These are phyloP conservation scores for Eudemis profundana DNA, from an alignment of 2,888 invertebrate genomes.

Conservation along the genomic window DNA sequence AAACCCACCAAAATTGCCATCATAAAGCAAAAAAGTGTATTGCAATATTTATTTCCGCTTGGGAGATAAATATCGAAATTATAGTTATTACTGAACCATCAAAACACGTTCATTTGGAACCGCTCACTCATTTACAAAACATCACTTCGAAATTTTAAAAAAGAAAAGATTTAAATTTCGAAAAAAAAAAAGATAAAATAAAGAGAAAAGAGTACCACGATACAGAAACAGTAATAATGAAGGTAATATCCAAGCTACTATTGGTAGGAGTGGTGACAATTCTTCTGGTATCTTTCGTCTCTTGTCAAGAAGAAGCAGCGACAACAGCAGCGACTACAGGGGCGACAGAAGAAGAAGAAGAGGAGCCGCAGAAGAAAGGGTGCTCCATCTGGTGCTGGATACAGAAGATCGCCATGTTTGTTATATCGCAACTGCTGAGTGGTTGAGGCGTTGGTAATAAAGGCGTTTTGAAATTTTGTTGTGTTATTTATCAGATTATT, in stretches of 20 bases:
- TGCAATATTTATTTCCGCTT: slow-evolving; percentile 33
- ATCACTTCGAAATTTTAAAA: slow-evolving; percentile 9
- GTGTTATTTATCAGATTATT: background rate
- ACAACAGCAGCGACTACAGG: slow-evolving; percentile 58
- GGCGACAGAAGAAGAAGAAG: slow-evolving; percentile 74
- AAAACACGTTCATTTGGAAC: slow-evolving; percentile 22
- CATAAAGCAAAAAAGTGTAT: slow-evolving; percentile 18
- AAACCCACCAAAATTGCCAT: slow-evolving; percentile 28
- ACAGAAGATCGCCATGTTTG: slow-evolving; percentile 81
- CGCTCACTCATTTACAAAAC: background rate
- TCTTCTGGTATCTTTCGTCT: slow-evolving; percentile 57
- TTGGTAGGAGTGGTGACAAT: slow-evolving; percentile 56
- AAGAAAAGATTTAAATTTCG: too few relatives aligned
- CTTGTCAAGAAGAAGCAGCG: slow-evolving; percentile 71
- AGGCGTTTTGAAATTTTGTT: slow-evolving; percentile 6
- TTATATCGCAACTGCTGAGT: slow-evolving; percentile 78
- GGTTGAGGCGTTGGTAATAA: slow-evolving; percentile 52
- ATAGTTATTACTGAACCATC: slow-evolving; percentile 16
- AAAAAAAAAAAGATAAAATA: background rate
- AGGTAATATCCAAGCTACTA: slow-evolving; percentile 54
- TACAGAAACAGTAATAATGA: slow-evolving; percentile 47
- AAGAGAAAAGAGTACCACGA: slow-evolving; percentile 6
- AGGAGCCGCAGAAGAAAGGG: slow-evolving; percentile 67
- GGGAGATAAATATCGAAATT: slow-evolving; percentile 39
- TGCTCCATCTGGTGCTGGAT: slow-evolving; percentile 85